phyloP scores from a whole-genome alignment of 2,113 vertebrate species.

The Oreamnos americanus region DNA sequence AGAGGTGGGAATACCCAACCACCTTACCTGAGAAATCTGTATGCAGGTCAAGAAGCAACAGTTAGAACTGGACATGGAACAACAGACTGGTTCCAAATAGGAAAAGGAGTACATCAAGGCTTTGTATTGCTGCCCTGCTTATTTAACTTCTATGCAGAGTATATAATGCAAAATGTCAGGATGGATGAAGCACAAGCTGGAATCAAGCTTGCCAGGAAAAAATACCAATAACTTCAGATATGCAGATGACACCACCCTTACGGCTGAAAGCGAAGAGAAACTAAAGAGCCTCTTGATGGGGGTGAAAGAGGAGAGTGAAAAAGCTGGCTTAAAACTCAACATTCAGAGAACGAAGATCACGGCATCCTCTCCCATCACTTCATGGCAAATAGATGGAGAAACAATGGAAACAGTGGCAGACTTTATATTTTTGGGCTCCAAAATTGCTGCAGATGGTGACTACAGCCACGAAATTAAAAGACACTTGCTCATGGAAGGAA shows the following conservation, averaged over 20 bases:
- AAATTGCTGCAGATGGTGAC: neutral
- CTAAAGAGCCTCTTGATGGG: neutral
- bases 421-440: neutral
- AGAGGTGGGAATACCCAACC: neutral
- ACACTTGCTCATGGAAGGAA: neutral
- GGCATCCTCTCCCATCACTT: neutral
- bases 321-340: neutral
- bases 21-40: neutral
- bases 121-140: neutral
- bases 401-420: neutral
- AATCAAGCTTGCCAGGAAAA: neutral
- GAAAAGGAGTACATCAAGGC: neutral
- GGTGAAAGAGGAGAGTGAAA: neutral
- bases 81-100: neutral
- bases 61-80: neutral
- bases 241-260: neutral
- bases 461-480: neutral
- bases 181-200: neutral
- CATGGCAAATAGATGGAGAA: neutral
- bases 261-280: neutral
- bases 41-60: neutral
- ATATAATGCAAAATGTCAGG: neutral
- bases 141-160: neutral
- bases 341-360: neutral
- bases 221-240: neutral